These are phyloP conservation scores for Gymnogyps californianus DNA, from an alignment of 2,113 vertebrate species.

Conservation along the genomic window DNA sequence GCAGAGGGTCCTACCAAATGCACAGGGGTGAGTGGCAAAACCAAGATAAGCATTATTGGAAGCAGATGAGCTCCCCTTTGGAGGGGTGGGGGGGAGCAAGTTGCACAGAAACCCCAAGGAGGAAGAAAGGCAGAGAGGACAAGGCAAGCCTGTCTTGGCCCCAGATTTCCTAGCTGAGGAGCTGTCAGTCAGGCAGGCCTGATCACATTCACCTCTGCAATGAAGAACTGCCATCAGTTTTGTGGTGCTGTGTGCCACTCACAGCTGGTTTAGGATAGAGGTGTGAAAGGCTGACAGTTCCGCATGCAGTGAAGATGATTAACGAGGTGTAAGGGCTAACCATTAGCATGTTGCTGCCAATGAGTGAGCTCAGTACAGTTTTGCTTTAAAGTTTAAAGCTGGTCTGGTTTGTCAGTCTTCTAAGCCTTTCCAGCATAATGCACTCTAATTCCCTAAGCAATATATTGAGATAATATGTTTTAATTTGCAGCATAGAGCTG, in stretches of 20 bases:
- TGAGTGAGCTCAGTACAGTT: not conserved
- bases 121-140: not conserved
- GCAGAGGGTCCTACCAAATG: not conserved
- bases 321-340: not conserved
- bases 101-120: not conserved
- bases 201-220: not conserved
- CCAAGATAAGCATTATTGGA: not conserved
- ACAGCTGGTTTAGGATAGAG: fast-evolving
- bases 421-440: not conserved
- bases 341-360: not conserved
- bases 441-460: not conserved
- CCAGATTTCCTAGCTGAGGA: not conserved
- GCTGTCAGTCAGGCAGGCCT: not conserved
- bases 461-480: not conserved
- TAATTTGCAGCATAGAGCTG: not conserved
- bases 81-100: not conserved
- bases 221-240: not conserved
- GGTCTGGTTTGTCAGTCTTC: not conserved
- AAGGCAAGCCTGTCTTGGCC: not conserved
- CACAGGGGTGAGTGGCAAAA: not conserved
- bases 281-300: not conserved
- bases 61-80: too few species aligned
- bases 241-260: not conserved
- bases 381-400: not conserved
- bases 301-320: not conserved